Conservation (phyloP, 2,113 vertebrate genomes). For the Rhea pennata region DNA sequence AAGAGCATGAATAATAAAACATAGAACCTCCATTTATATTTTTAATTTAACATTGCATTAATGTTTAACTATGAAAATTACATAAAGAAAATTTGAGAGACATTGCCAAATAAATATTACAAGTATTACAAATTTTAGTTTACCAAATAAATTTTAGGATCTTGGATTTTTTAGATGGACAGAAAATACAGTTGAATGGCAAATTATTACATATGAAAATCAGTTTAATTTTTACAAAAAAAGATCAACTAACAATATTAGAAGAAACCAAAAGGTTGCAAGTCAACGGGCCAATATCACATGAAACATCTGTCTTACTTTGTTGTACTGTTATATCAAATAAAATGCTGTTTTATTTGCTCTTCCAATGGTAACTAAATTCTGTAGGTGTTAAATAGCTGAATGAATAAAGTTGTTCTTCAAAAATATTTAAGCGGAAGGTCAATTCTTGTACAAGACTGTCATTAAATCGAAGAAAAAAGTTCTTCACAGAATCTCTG, state of each 20-base stretch:
- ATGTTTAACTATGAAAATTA: background rate
- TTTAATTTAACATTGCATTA: constrained; percentile 5
- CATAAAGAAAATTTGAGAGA: background rate
- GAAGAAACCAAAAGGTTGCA: background rate
- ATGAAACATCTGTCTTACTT: background rate
- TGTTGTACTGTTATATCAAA: background rate
- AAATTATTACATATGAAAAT: background rate
- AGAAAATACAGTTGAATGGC: background rate
- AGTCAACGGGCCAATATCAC: background rate
- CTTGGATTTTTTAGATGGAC: background rate
- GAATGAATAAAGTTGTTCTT: background rate
- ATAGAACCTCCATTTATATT: background rate
- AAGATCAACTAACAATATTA: background rate
- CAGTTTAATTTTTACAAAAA: background rate
- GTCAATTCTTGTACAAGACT: background rate
- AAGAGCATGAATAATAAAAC: background rate
- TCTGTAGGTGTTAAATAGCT: background rate
- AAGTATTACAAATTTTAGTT: background rate
- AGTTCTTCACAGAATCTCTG: background rate
- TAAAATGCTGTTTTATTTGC: background rate
- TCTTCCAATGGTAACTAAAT: background rate
- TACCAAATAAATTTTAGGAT: background rate
- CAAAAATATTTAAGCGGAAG: background rate
- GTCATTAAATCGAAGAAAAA: too few species aligned
- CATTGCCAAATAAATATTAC: background rate